Conservation (phyloP, 2,888 invertebrate genomes). For the Villa cingulata region DNA sequence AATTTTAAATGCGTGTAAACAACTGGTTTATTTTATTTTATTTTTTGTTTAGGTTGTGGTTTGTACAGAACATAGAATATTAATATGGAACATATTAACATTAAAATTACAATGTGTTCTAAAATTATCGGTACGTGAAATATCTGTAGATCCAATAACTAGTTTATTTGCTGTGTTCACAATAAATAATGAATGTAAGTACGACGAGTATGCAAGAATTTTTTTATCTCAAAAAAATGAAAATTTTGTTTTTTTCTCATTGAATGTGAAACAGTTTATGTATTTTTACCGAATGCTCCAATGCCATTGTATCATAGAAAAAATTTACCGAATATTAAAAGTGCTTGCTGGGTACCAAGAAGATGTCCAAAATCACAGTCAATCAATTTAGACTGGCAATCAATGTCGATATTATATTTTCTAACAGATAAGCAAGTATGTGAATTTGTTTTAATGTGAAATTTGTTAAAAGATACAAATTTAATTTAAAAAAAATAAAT, state of each 20-base stretch:
- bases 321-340: slow-evolving; percentile 36
- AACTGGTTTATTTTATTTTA: too few relatives aligned
- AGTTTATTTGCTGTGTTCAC: slow-evolving; percentile 52
- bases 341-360: slow-evolving; percentile 45
- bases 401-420: slow-evolving; percentile 46
- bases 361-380: slow-evolving; percentile 36
- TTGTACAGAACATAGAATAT: slow-evolving; percentile 39
- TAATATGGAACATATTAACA: slow-evolving; percentile 54
- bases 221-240: neutral
- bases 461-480: too few relatives aligned
- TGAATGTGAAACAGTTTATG: slow-evolving; percentile 40
- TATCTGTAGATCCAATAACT: slow-evolving; percentile 47
- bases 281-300: slow-evolving; percentile 47
- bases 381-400: slow-evolving; percentile 43
- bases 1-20: too few relatives aligned
- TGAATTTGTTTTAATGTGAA: too few relatives aligned
- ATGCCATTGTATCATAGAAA: slow-evolving; percentile 40
- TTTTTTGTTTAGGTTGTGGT: slow-evolving; percentile 27
- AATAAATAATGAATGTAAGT: slow-evolving; percentile 44
- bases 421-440: slow-evolving; percentile 45
- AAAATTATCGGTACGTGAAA: slow-evolving; percentile 28
- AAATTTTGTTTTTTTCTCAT: neutral
- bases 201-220: neutral
- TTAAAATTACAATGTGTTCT: slow-evolving; percentile 46
- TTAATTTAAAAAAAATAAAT: too few relatives aligned